Evolutionary conservation across 2,888 invertebrate genomes (phyloP).

Genomic region (Epicampocera succincta): DNA sequence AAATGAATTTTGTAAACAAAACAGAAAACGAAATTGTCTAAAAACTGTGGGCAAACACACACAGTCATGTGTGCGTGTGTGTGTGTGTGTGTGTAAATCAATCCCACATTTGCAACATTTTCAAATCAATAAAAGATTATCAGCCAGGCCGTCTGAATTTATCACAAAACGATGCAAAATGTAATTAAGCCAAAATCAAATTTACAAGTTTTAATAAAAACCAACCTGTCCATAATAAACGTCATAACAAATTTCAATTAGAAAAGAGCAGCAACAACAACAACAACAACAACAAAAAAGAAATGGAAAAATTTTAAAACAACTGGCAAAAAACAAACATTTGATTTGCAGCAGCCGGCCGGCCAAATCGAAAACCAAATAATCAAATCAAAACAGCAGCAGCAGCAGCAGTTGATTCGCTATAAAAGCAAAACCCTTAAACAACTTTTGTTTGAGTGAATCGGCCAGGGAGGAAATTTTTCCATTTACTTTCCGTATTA

Average conservation of each 20-base stretch:
- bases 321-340: not conserved
- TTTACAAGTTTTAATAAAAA: slow-evolving; percentile 14
- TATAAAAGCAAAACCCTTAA: not conserved
- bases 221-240: slow-evolving; percentile 28
- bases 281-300: too few relatives aligned
- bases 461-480: not conserved
- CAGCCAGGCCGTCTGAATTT: slow-evolving; percentile 17
- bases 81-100: not conserved
- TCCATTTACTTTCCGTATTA: slow-evolving; percentile 14
- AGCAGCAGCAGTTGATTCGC: slow-evolving; percentile 15
- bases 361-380: slow-evolving; percentile 24
- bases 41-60: too few relatives aligned
- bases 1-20: slow-evolving; percentile 16
- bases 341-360: slow-evolving; percentile 4
- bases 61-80: too few relatives aligned
- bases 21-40: not conserved
- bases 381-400: slow-evolving; percentile 22
- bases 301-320: not conserved
- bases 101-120: slow-evolving; percentile 29
- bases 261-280: too few relatives aligned
- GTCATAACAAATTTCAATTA: slow-evolving; percentile 24
- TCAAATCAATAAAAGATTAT: slow-evolving; percentile 21
- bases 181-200: slow-evolving; percentile 36
- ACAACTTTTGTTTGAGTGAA: not conserved
- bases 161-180: slow-evolving; percentile 29